These are phyloP conservation scores for Hephaestus fuliginosus DNA, from an alignment of 2,797 vertebrate species.

Conservation along the genomic window DNA sequence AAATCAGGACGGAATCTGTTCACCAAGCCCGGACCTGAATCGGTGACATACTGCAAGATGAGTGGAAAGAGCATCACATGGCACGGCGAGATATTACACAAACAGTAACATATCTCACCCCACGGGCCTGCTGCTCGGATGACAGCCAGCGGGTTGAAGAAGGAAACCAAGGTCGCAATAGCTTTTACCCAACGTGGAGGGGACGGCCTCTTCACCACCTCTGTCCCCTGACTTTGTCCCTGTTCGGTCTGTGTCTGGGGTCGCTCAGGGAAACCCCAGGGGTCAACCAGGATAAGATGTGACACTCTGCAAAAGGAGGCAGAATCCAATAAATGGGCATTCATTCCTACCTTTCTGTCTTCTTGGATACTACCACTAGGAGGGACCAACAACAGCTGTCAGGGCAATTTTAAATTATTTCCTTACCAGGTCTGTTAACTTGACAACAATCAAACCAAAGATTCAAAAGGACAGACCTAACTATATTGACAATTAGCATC, in stretches of 20 bases:
- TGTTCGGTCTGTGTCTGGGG: conserved; percentile 62
- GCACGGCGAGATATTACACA: not conserved
- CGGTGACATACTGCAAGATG: not conserved
- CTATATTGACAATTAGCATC: not conserved
- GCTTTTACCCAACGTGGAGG: conserved; percentile 88
- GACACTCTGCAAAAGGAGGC: conserved; percentile 83
- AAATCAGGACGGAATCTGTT: conserved; percentile 93
- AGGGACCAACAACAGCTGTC: not conserved
- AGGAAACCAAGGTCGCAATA: conserved; percentile 82
- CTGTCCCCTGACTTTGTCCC: conserved; percentile 52
- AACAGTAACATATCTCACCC: conserved; percentile 78
- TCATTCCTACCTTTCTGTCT: not conserved
- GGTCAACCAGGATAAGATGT: conserved; percentile 93
- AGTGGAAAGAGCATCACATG: not conserved
- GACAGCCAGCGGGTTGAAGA: conserved; percentile 91
- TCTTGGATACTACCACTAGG: not conserved
- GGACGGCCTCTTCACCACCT: conserved; percentile 80
- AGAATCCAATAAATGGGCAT: not conserved
- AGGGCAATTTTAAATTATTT: not conserved
- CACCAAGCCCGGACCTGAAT: conserved; percentile 90
- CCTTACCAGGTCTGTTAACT: not conserved
- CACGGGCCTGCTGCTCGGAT: conserved; percentile 91
- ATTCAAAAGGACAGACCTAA: not conserved
- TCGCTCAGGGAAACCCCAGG: conserved; percentile 90
- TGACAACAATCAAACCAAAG: not conserved